These are phyloP conservation scores for Radopholus similis DNA, from an alignment of 1,140 invertebrate species.

Conservation along the genomic window DNA sequence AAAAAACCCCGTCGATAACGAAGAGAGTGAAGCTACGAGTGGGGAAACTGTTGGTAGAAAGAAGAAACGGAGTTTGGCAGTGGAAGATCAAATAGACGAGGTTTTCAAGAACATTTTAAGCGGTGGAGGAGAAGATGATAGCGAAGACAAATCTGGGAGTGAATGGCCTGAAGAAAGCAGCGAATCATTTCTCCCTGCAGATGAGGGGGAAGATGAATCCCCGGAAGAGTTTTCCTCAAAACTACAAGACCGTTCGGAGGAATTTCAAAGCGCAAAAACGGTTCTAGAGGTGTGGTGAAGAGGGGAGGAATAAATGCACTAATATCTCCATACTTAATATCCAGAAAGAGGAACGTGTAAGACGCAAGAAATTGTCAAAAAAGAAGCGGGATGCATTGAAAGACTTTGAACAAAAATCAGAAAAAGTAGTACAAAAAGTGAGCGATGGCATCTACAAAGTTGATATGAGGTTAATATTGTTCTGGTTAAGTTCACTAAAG, in stretches of 20 bases:
- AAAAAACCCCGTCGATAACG: background rate
- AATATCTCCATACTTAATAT: background rate
- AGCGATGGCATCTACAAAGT: constrained; percentile 16
- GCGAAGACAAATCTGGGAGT: background rate
- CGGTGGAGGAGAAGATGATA: background rate
- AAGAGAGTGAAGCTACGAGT: too few species aligned
- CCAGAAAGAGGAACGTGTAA: background rate
- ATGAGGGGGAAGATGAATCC: constrained; percentile 21
- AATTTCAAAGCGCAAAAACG: too few species aligned
- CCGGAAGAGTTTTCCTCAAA: constrained; percentile 11
- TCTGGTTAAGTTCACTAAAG: background rate
- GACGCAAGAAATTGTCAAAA: constrained; percentile 13
- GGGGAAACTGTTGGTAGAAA: too few species aligned
- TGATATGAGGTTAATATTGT: constrained; percentile 11
- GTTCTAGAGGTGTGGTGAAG: background rate
- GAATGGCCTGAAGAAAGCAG: background rate
- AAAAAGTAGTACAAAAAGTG: constrained; percentile 22
- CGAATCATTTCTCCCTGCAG: background rate
- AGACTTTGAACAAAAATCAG: too few species aligned
- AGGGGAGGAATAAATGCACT: background rate
- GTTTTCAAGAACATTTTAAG: background rate
- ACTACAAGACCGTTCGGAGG: background rate
- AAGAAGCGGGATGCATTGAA: constrained; percentile 18
- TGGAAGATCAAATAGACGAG: background rate
- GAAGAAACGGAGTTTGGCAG: too few species aligned